Evolutionary conservation across 35 echinoderm and acorn worm genomes (phyloP), one percentile per base, ranked within the genome.

Genomic region (Stichopus chloronotus): DNA sequence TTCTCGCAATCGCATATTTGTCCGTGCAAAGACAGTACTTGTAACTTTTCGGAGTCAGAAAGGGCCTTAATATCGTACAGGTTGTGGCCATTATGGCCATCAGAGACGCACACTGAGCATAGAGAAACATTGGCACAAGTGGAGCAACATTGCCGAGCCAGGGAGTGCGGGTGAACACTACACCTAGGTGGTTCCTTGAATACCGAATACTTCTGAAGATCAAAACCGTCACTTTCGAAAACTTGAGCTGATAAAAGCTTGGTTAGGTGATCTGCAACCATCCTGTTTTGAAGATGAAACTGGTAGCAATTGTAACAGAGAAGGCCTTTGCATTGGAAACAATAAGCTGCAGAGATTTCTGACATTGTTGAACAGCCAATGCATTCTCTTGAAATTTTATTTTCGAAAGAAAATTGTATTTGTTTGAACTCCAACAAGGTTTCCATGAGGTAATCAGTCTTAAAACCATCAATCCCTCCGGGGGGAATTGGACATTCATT

Each of bases 261-360:
- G 5, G 22, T 14, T 63, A 25, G 20, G 30, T 88, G 87, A 54
- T 88, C 87, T 69, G 57, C 43, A 19, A 88, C 19, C 43, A 58
- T 88, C 4, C 69, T 88, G 57, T 88, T 88, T 7, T 8, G 25
- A 52, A 88, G 19, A 19, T 88, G 87, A 60, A 71, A 63, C 5
- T 63, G 5, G 9, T 88, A 69, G 8, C 87, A 88, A 6, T 69
- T 8, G 9, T 69, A 17, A 14, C 87, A 88, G 6, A 88, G 59
- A 72, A 63, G 69, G 4, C 56, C 60, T n/a, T 60, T 63, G 55
- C 87, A 89, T 59, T 89, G 65, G 60, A 89, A 89, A 24, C 87
- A 89, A 9, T 71, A 89, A 17, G 87, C 87, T n/a, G 57, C 7
- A 5, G 60, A 25, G 7, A 25, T 89, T 19, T 6, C 60, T 6